Conservation (phyloP, 1,140 invertebrate genomes). For the Eupristina koningsbergeri region DNA sequence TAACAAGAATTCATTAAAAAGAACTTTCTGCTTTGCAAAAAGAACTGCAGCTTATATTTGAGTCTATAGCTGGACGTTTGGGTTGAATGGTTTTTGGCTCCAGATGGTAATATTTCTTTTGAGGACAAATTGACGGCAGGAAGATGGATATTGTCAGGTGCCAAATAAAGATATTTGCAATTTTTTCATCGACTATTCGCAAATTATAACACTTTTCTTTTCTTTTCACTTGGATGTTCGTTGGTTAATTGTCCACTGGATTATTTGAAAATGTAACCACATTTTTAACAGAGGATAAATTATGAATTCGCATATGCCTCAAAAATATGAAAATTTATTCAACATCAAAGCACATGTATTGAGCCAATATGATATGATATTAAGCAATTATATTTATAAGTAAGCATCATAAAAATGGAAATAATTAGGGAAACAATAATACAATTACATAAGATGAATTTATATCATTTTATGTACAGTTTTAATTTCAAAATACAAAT, state of each 20-base stretch:
- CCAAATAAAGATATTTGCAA: not conserved
- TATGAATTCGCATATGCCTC: not conserved
- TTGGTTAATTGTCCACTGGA: not conserved
- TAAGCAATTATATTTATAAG: constrained; percentile 26
- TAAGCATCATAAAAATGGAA: not conserved
- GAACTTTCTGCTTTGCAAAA: too few species aligned
- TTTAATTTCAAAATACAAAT: not conserved
- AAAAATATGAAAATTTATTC: not conserved
- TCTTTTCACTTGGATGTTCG: not conserved
- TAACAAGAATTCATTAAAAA: too few species aligned
- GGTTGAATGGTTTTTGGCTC: constrained; percentile 43
- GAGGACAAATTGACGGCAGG: constrained; percentile 84
- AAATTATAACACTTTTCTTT: not conserved
- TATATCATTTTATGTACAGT: not conserved
- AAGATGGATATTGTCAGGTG: constrained; percentile 80
- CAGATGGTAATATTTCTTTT: constrained; percentile 73
- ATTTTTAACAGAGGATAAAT: too few species aligned
- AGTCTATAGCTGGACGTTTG: constrained; percentile 52
- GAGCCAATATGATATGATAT: not conserved
- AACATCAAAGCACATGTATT: not conserved
- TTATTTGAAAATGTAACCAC: too few species aligned
- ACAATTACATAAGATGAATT: not conserved
- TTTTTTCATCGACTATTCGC: not conserved
- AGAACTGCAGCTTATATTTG: not conserved
- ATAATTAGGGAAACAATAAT: constrained; percentile 6